Base-by-base conservation (phyloP, 2,888 invertebrate genomes). In the Ichneumoninae sp. region DNA sequence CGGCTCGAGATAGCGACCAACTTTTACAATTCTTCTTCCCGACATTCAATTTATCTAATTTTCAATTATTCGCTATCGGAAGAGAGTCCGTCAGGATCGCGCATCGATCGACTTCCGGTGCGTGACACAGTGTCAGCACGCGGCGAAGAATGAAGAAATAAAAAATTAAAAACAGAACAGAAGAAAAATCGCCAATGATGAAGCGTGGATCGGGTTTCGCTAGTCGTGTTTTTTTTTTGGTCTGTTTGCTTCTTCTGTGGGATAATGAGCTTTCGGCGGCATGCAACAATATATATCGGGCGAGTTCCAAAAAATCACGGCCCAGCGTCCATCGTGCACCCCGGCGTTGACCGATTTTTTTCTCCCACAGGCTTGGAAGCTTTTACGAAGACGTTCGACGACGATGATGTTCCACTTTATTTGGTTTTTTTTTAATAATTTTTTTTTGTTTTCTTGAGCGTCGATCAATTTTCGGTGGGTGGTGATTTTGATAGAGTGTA, bases 201-300 rank as follows among this genome's bases (percentile, higher is more conserved):
- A 78, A 84, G 84, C 84, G 74, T 78, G 81, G 78, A 65, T 78
- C 77, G 74, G 81, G 74, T 75, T 78, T 74, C 65, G 65, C 77
- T 70, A 54, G 69, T 81, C 77, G 50, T 74, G 63, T 57, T 57
- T 57, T 57, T 57, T 73, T 69, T 69, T 26, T 60, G 81, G 13
- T 40, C 33, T 57, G 19, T 68, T 75, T 52, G 40, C 52, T 44
- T 47, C 22, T 77, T 81, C 57, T 36, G 22, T 40, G 33, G 57
- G 44, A 60, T 4, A 75, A 65, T 65, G 75, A 75, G 65, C 75
- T 75, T 63, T 65, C 65, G 36, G 70, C 65, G 70, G 26, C 63
- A 69, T 81, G 81, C 74, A 69, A 84, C 63, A 70, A 26, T 57
- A 66, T 81, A 26, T 26, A 78, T 81, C 80, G 68, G 68, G 68